Evolutionary conservation across 2,113 vertebrate genomes (phyloP), one percentile per base, ranked within the genome.

Genomic region (Polypterus senegalus): DNA sequence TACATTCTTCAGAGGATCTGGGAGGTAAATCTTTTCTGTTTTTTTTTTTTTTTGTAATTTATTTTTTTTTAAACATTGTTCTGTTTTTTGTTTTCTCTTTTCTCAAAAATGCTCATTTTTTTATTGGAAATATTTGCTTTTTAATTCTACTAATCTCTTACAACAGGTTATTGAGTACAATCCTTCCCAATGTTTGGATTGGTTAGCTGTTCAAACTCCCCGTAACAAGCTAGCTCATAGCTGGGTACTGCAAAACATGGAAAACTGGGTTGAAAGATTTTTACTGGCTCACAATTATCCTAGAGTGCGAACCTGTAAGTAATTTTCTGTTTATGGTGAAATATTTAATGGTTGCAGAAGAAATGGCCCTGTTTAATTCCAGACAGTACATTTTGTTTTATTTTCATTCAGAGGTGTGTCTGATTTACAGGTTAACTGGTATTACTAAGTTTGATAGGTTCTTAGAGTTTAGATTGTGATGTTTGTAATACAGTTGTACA

Each of bases 181-280:
- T 75, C 96, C 96, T 27, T 97, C 95, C 6, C 96, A 99, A 77
- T 99, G 96, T 79, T 82, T 99, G 81, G 96, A 99, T 66, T 99
- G 96, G 96, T 73, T 99, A 77, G 96, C 96, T 6, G 94, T 97
- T 5, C 96, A 99, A 75, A 99, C 96, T 0, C 96, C 96, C 51
- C 86, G 95, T 62, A 99, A 97, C 79, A 99, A 99, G 60, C 82
- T 99, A 48, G 96, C 96, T 57, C 96, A 99, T 83, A 99, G 94
- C 80, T 99, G 96, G 96, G 96, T 99, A 27, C 84, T 99, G 70
- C 96, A 99, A 81, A 99, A 99, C 81, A 98, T 99, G 96, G 96
- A 99, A 67, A 98, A 93, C 82, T 99, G 96, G 96, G 95, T 99
- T 27, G 96, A 99, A 54, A 86, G 96, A 11, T 99, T 99, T 79